Evolutionary conservation across 92 coral and sea anemone species (phyloP), one percentile per base, ranked within the genome.

Genomic region (Pocillopora meandrina): DNA sequence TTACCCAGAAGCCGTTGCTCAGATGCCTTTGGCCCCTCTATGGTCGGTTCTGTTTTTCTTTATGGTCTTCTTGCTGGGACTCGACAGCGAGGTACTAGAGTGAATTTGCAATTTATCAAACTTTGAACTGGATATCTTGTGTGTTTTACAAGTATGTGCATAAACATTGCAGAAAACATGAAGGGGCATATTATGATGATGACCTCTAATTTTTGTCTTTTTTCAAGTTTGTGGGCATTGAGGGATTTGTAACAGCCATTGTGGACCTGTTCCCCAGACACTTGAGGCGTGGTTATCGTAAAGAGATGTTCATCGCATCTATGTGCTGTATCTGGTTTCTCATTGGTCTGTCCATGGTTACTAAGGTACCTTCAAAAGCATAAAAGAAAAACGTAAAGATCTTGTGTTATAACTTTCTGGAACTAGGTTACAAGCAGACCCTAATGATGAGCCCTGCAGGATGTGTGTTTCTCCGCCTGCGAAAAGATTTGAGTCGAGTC

Each of bases 281-380:
- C 57, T 80, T 93, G n/a, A 87, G 96, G 68, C 92, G 94, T 56
- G 97, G 97, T 57, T 91, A 93, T 57, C 92, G 97, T 34, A 93
- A 93, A 74, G 97, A 93, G 84, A 59, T 93, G 31, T 93, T 93
- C 78, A 91, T 91, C 47, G 94, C 82, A 36, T 67, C 62, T 19
- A 85, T 83, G 87, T 93, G 92, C 8, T 56, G 33, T 6, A 63
- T 93, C 58, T 91, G 94, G 97, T 93, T 86, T 73, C 61, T 93
- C 12, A 75, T 91, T 62, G 97, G 97, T 20, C 88, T 93, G 26
- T 76, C 87, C 10, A 93, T 93, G 97, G 94, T 93, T 26, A 93
- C 97, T 2, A 82, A 91, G 94, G 97, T 93, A 86, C 35, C 17
- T 9, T 5, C 8, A n/a, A 36, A 36, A 34, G 52, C 52, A 42